Base-by-base conservation (phyloP, 2,113 vertebrate genomes). In the Nyctereutes procyonoides region DNA sequence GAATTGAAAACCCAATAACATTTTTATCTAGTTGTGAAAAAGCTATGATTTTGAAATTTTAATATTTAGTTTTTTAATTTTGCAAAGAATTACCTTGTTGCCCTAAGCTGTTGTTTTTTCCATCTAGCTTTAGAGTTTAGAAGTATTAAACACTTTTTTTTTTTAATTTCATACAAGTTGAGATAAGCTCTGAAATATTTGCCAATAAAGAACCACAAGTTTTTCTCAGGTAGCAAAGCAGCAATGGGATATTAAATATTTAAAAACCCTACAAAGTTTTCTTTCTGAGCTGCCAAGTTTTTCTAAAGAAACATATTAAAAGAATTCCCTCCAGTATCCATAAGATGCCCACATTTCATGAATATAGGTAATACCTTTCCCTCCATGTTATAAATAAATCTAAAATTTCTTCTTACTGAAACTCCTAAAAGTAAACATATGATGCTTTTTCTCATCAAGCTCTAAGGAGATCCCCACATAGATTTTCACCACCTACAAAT, bases 161-260 rank as follows among this genome's bases (percentile, higher is more conserved):
- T 43, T 43, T 43, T 11, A 80, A 82, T 84, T 88, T 48, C 28
- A 73, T 94, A 43, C 12, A 95, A 93, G 63, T 96, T 96, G 88
- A 91, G 82, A 93, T 97, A 97, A 96, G 86, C 84, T 95, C 85
- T 89, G 77, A 97, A 96, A 97, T 97, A 98, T 95, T 97, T 94
- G 69, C 92, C 89, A 97, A 60, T 97, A 97, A 97, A 95, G 69
- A 97, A 84, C 4, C 43, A 53, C 56, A 88, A 62, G 63, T 95
- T 97, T 97, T 97, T 86, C 71, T 97, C 62, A 87, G 97, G 91
- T 95, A 93, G 32, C 71, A 95, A 92, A 97, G 76, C 69, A 95
- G 65, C 55, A 83, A 62, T 90, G 76, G 77, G 58, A 28, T 90
- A 95, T 97, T 96, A 98, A 98, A 98, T 98, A 98, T 98, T 98